A percentile compares a stretch with the other conserved stretches of the same genome.
phyloP scores from a whole-genome alignment of 2,888 invertebrate species.

The Vannuccia rotundouncinata region DNA sequence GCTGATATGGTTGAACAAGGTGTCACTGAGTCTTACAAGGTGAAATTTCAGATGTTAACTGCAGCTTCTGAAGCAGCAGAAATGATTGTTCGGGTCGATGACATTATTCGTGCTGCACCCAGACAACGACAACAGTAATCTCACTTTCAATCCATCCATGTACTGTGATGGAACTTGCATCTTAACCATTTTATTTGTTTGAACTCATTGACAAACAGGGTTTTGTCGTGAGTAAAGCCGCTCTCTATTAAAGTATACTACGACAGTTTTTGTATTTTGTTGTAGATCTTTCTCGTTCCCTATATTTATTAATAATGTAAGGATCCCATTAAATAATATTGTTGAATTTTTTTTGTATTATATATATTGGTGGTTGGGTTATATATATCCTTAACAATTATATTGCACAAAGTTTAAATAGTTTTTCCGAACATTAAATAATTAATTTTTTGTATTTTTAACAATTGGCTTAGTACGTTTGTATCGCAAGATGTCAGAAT shows the following conservation, averaged over 20 bases:
- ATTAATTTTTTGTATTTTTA: no score
- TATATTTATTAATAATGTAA: no score
- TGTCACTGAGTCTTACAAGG: slow-evolving; percentile 90
- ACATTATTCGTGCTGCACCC: slow-evolving; percentile 74
- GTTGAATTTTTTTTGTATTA: background rate
- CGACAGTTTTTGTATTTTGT: background rate
- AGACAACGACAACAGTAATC: slow-evolving; percentile 59
- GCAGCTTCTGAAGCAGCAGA: slow-evolving; percentile 95
- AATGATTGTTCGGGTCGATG: slow-evolving; percentile 95
- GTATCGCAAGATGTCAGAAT: no score
- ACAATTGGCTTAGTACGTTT: no score
- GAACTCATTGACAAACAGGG: background rate
- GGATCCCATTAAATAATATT: background rate
- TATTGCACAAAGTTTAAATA: background rate
- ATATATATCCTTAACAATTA: background rate
- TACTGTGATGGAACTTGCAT: background rate
- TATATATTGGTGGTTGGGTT: background rate
- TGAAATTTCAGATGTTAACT: slow-evolving; percentile 86
- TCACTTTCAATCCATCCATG: background rate
- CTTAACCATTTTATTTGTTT: background rate
- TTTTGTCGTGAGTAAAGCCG: background rate
- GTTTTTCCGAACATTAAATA: no score
- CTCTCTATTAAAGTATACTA: background rate
- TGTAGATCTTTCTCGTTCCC: background rate
- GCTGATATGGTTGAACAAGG: slow-evolving; percentile 84